Percentiles rank a stretch among this genome's conserved stretches.
phyloP scores from a whole-genome alignment of 2,888 invertebrate genomes.

The Silvanus unidentatus region DNA sequence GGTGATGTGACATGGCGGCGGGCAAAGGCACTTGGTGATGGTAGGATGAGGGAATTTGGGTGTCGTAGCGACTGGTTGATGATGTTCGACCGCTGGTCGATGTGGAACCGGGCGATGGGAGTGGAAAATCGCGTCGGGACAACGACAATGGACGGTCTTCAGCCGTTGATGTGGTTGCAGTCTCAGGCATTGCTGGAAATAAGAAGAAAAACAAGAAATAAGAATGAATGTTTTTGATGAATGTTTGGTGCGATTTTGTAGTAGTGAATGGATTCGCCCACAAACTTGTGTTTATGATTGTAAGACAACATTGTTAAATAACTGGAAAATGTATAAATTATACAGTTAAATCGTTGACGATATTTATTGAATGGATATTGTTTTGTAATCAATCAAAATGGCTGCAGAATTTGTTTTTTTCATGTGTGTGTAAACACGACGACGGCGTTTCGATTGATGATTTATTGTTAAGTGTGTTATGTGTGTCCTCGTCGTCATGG shows the following conservation, averaged over 20 bases:
- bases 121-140: conserved; percentile 50
- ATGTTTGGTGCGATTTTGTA: not conserved
- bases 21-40: conserved; percentile 38
- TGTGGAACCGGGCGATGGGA: conserved; percentile 47
- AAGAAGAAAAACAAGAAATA: conserved; percentile 6
- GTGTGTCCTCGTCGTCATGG: no score
- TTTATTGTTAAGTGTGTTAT: no score
- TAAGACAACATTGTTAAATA: no score
- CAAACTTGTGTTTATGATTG: no score
- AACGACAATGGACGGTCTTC: conserved; percentile 50
- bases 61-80: conserved; percentile 12
- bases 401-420: no score
- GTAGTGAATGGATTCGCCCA: no score
- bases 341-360: no score
- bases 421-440: no score
- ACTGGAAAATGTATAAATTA: no score
- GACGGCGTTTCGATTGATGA: no score
- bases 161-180: conserved; percentile 21
- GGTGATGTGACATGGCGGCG: conserved; percentile 49
- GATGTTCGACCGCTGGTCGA: conserved; percentile 30
- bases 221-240: conserved; percentile 3
- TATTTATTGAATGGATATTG: no score
- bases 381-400: no score
- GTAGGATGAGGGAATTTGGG: conserved; percentile 10
- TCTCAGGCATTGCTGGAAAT: conserved; percentile 24